A percentile compares a stretch with the other conserved stretches of the same genome.
phyloP scores from a whole-genome alignment of 2,113 vertebrate genomes.

The Limnothrissa miodon region DNA sequence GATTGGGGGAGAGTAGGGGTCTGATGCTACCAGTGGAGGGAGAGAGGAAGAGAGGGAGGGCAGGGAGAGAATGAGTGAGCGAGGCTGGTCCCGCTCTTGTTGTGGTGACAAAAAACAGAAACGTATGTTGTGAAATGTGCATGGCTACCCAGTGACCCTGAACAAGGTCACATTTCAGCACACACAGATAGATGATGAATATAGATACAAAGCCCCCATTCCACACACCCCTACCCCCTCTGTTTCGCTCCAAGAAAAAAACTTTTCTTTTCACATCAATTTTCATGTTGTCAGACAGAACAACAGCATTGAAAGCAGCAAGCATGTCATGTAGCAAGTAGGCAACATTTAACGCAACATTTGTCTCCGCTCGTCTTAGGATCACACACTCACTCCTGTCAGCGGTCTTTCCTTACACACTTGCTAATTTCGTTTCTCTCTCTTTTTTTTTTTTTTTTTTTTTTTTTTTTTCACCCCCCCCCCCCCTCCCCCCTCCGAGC shows the following conservation, averaged over 20 bases:
- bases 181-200: constrained; percentile 65
- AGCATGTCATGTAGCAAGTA: neutral
- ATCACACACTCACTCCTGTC: neutral
- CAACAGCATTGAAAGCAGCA: neutral
- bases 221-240: neutral
- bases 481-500: neutral
- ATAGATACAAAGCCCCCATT: constrained; percentile 44
- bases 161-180: constrained; percentile 56
- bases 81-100: constrained; percentile 42
- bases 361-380: neutral
- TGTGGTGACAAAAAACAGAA: constrained; percentile 62
- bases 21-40: neutral
- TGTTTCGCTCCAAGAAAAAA: neutral
- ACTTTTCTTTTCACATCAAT: constrained; percentile 4
- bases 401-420: neutral
- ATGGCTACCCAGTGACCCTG: constrained; percentile 69
- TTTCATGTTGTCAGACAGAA: constrained; percentile 5
- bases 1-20: constrained; percentile 27
- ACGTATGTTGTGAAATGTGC: constrained; percentile 62
- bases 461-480: neutral
- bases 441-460: constrained; percentile 1
- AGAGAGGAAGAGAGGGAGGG: neutral
- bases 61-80: constrained; percentile 36
- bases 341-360: neutral
- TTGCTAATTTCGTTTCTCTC: constrained; percentile 7